Evolutionary conservation across 92 coral and sea anemone species (phyloP).

Genomic region (Palythoa grandis): DNA sequence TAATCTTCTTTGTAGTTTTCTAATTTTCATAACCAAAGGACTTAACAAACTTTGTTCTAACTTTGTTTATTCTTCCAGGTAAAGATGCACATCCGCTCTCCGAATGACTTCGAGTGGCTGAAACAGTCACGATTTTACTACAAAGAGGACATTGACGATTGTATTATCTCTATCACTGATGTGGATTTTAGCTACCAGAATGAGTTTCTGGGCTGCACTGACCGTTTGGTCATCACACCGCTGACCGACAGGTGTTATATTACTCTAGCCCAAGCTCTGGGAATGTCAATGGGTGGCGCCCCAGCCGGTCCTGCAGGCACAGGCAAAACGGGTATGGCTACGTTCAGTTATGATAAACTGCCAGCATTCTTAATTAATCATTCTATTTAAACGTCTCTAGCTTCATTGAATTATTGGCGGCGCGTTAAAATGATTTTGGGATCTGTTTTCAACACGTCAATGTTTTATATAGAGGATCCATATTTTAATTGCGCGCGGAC

Average conservation of each 20-base stretch:
- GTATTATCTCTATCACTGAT: constrained; percentile 87
- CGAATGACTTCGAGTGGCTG: constrained; percentile 88
- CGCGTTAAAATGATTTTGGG: too few relatives aligned
- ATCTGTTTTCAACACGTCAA: too few relatives aligned
- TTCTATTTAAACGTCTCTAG: too few relatives aligned
- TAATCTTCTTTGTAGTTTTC: neutral
- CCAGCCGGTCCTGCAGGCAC: constrained; percentile 97
- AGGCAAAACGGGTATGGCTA: constrained; percentile 78
- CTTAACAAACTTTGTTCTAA: neutral
- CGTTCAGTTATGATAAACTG: neutral
- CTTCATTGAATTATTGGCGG: too few relatives aligned
- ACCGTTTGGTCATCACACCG: constrained; percentile 91
- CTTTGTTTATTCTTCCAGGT: constrained; percentile 51
- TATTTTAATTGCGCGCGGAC: too few relatives aligned
- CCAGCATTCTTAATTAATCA: too few relatives aligned
- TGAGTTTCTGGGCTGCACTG: constrained; percentile 91
- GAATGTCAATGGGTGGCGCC: constrained; percentile 97
- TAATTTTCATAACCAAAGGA: too few relatives aligned
- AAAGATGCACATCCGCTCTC: constrained; percentile 92
- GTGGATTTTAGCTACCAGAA: constrained; percentile 91
- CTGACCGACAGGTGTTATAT: constrained; percentile 90
- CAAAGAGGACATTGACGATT: constrained; percentile 88
- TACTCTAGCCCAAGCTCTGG: constrained; percentile 90
- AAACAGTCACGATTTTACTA: constrained; percentile 93
- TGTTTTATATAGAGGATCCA: too few relatives aligned